Conservation (phyloP, 2,113 vertebrate species). For the Colinus virginianus region DNA sequence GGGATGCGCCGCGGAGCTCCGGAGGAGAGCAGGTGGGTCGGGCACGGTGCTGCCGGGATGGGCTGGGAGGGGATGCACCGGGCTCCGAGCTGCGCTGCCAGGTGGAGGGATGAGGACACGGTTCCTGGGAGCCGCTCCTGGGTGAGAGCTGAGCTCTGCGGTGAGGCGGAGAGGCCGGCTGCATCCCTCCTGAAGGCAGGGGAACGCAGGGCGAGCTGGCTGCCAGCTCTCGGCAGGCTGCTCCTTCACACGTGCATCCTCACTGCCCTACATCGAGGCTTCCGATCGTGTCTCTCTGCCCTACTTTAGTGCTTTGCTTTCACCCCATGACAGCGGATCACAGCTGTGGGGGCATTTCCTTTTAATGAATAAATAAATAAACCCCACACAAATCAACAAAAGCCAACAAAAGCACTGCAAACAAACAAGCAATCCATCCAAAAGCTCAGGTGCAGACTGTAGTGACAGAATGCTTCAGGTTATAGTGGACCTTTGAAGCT, state of each 20-base stretch:
- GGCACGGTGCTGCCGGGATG: too few relatives aligned
- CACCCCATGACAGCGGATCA: not conserved
- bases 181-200: not conserved
- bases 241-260: too few relatives aligned
- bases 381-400: not conserved
- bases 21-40: slow-evolving; percentile 66
- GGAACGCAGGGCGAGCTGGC: not conserved
- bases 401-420: not conserved
- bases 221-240: not conserved
- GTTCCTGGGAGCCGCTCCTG: accelerated
- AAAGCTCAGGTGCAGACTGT: not conserved
- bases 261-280: not conserved
- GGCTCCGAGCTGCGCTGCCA: not conserved
- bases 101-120: not conserved
- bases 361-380: not conserved
- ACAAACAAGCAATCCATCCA: not conserved
- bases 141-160: not conserved
- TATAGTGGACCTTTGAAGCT: not conserved
- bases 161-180: not conserved
- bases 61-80: too few relatives aligned
- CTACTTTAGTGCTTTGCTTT: not conserved
- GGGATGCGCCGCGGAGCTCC: slow-evolving; percentile 76
- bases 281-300: accelerated
- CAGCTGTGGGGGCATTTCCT: not conserved
- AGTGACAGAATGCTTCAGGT: not conserved